phyloP scores from a whole-genome alignment of 2,797 vertebrate genomes.

The Sardinella longiceps region DNA sequence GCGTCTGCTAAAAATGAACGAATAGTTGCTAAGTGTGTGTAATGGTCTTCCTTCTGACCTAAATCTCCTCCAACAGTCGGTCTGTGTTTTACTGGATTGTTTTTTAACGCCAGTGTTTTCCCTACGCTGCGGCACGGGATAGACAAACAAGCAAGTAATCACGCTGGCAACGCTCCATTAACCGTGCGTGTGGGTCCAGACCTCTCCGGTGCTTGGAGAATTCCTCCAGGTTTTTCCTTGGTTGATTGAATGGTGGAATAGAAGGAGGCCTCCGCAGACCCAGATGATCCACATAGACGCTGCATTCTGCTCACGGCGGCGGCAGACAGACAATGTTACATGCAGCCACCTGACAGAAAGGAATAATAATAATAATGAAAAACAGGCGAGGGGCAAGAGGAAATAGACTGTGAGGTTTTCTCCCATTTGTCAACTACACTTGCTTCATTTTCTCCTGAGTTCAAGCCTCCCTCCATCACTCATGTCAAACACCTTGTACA shows the following conservation, averaged over 20 bases:
- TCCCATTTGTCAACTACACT: neutral
- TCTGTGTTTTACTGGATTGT: neutral
- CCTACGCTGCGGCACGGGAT: neutral
- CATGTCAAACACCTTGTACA: neutral
- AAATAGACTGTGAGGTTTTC: neutral
- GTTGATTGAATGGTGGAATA: neutral
- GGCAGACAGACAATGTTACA: neutral
- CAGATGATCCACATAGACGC: neutral
- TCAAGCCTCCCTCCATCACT: neutral
- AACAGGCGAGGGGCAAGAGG: neutral
- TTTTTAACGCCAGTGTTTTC: neutral
- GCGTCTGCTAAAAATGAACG: no score
- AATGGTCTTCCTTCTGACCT: neutral
- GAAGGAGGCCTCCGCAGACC: neutral
- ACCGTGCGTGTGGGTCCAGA: neutral
- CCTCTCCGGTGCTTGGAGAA: neutral
- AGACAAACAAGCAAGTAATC: conserved; percentile 11
- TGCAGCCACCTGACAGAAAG: neutral
- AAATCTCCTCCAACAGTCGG: neutral
- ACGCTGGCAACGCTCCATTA: neutral
- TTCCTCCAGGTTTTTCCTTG: neutral
- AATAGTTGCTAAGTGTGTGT: no score
- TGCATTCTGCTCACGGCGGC: neutral
- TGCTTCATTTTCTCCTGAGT: neutral
- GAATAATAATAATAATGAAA: no score